A percentile compares a stretch with the other conserved stretches of the same genome.
These are phyloP conservation scores for Bembecia ichneumoniformis DNA, from an alignment of 2,888 invertebrate species.

Conservation along the genomic window DNA sequence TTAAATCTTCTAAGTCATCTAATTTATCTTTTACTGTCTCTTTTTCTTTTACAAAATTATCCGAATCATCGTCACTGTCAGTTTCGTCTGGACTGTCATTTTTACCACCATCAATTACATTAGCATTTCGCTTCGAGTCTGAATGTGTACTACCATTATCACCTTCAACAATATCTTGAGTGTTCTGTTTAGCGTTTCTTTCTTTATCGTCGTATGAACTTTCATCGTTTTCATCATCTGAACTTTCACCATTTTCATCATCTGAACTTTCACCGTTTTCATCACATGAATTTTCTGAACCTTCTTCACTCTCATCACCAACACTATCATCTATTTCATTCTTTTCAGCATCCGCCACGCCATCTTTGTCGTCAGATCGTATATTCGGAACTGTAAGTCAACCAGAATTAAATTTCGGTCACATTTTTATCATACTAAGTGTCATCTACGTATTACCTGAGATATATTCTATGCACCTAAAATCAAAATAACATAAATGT, in stretches of 20 bases:
- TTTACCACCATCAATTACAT: slow-evolving; percentile 9
- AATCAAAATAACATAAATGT: too few relatives aligned
- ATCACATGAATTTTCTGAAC: slow-evolving; percentile 8
- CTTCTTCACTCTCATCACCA: slow-evolving; percentile 14
- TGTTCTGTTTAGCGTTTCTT: slow-evolving; percentile 26
- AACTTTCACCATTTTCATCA: slow-evolving; percentile 5
- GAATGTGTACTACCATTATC: slow-evolving; percentile 9
- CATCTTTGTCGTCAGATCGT: slow-evolving; percentile 50
- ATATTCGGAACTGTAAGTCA: slow-evolving; percentile 47
- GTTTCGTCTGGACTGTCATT: slow-evolving; percentile 2
- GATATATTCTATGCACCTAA: too few relatives aligned
- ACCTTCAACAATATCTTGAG: slow-evolving; percentile 15
- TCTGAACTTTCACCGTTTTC: slow-evolving; percentile 11
- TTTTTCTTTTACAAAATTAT: slow-evolving; percentile 11
- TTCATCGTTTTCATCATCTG: slow-evolving; percentile 8
- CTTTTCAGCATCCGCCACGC: slow-evolving; percentile 47
- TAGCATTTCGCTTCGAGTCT: slow-evolving; percentile 5
- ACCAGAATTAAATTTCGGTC: neutral
- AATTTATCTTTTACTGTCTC: slow-evolving; percentile 14
- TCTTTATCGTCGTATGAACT: slow-evolving; percentile 16
- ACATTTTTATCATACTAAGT: slow-evolving; percentile 3
- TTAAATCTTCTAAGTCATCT: slow-evolving; percentile 60
- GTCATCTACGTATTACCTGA: too few relatives aligned
- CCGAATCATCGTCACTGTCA: slow-evolving; percentile 2
- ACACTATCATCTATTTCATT: slow-evolving; percentile 34